Evolutionary conservation across 2,888 invertebrate genomes (phyloP).

Genomic region (Cheilosia pagana): DNA sequence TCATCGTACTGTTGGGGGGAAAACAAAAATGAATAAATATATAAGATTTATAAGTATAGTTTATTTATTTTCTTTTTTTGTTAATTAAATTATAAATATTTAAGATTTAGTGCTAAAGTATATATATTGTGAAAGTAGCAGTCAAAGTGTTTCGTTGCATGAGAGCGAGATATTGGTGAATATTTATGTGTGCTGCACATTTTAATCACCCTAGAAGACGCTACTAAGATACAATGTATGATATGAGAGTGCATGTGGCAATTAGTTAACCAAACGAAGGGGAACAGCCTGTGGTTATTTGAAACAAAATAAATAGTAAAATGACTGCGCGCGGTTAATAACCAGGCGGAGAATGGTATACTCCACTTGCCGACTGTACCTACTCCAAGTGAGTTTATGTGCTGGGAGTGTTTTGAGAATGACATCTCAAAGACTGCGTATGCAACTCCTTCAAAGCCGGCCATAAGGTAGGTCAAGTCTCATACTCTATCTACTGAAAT

Average conservation of each 20-base stretch:
- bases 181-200: conserved; percentile 1
- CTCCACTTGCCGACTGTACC: background rate
- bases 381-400: no score
- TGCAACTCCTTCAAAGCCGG: background rate
- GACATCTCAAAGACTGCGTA: background rate
- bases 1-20: conserved; percentile 95
- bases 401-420: no score
- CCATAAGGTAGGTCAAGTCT: conserved; percentile 47
- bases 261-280: conserved; percentile 71
- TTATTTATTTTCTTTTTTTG: conserved; percentile 26
- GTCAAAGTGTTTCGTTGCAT: conserved; percentile 52
- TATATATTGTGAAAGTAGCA: conserved; percentile 38
- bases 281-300: conserved; percentile 53
- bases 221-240: conserved; percentile 24
- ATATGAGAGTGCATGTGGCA: conserved; percentile 49
- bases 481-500: background rate
- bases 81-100: conserved; percentile 59
- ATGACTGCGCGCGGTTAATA: conserved; percentile 51
- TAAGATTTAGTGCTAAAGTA: conserved; percentile 30
- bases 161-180: conserved; percentile 8
- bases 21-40: conserved; percentile 47
- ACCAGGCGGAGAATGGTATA: conserved; percentile 46
- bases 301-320: conserved; percentile 14
- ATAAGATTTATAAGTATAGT: conserved; percentile 7
- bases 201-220: conserved; percentile 48